phyloP scores from a whole-genome alignment of 1,140 invertebrate genomes.

The Zaprionus davidi region DNA sequence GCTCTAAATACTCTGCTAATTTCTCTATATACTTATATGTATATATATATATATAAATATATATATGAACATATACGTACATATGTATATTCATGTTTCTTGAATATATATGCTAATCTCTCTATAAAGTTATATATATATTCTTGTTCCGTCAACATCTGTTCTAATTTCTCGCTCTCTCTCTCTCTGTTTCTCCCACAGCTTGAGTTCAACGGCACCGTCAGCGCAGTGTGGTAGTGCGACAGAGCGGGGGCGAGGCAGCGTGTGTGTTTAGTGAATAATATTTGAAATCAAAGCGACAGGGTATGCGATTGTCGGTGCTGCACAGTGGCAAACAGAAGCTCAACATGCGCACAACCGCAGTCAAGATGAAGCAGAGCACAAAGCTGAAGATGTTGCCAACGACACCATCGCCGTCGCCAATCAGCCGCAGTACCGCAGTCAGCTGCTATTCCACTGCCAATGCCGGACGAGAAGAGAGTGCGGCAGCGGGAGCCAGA shows the following conservation, averaged over 20 bases:
- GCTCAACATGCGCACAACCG: conserved; percentile 77
- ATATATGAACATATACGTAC: too few species aligned
- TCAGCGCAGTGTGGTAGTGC: background rate
- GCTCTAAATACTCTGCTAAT: too few species aligned
- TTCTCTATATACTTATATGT: too few species aligned
- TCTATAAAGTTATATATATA: background rate
- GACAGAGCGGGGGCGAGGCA: background rate
- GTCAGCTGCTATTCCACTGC: conserved; percentile 18
- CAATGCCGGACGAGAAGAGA: background rate
- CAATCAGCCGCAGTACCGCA: conserved; percentile 27
- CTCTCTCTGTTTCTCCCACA: background rate
- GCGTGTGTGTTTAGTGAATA: conserved; percentile 67
- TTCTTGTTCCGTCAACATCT: background rate
- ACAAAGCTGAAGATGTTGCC: conserved; percentile 12
- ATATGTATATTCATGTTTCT: too few species aligned
- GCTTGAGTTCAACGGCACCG: background rate
- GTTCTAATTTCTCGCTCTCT: background rate
- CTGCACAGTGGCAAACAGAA: conserved; percentile 57
- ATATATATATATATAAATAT: too few species aligned
- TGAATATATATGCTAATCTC: too few species aligned
- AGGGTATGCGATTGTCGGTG: conserved; percentile 69
- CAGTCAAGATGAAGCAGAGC: conserved; percentile 77
- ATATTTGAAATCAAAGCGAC: conserved; percentile 84
- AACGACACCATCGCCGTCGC: background rate
- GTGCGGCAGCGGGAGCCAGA: background rate